A percentile compares a stretch with the other conserved stretches of the same genome.
phyloP scores from a whole-genome alignment of 1,140 invertebrate genomes.

The Tribolium castaneum region DNA sequence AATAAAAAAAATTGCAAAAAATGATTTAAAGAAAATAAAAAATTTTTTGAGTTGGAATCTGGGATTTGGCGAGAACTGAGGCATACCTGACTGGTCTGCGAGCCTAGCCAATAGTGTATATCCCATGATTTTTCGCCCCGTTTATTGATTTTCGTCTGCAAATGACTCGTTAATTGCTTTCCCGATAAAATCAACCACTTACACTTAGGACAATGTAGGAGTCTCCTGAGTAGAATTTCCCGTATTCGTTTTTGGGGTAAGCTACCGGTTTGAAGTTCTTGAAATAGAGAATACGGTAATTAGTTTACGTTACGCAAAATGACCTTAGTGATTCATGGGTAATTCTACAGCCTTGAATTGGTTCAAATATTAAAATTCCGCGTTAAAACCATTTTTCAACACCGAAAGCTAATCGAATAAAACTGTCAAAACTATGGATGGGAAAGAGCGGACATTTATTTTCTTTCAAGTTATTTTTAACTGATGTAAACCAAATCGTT shows the following conservation, averaged over 20 bases:
- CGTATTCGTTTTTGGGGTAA: slow-evolving; percentile 80
- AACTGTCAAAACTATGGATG: slow-evolving; percentile 4
- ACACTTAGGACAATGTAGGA: slow-evolving; percentile 91
- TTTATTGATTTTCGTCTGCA: slow-evolving; percentile 74
- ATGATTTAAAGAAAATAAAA: no score
- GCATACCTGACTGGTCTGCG: slow-evolving; percentile 77
- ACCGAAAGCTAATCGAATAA: not conserved
- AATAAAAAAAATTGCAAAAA: no score
- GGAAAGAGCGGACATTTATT: slow-evolving; percentile 1
- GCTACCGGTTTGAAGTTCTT: slow-evolving; percentile 85
- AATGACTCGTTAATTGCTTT: slow-evolving; percentile 39
- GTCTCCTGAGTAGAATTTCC: slow-evolving; percentile 91
- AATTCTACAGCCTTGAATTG: not conserved
- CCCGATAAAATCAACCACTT: slow-evolving; percentile 63
- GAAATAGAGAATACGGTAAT: slow-evolving; percentile 53
- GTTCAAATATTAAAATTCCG: not conserved
- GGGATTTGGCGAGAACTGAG: no score
- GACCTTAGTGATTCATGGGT: slow-evolving; percentile 17
- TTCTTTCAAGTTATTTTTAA: not conserved
- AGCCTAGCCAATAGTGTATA: slow-evolving; percentile 92
- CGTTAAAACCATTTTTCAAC: slow-evolving; percentile 10
- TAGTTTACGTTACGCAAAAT: not conserved
- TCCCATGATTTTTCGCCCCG: slow-evolving; percentile 78
- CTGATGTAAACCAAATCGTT: slow-evolving; percentile 1
- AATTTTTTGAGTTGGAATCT: no score